Evolutionary conservation across 1,140 invertebrate genomes (phyloP), one percentile per base, ranked within the genome.

Genomic region (Drosophila biarmipes): DNA sequence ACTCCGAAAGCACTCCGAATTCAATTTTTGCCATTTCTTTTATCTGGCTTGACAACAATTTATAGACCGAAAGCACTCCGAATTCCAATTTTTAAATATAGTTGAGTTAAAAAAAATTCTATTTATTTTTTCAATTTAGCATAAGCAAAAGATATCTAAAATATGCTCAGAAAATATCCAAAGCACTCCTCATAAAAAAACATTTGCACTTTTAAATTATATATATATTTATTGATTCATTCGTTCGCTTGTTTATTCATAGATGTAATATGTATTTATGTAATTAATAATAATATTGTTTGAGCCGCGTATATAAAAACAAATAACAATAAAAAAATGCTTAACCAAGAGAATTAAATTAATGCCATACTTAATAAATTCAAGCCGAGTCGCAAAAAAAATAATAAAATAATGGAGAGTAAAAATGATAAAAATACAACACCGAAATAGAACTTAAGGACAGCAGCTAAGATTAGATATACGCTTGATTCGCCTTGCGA

Each of bases 261-360:
- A 54, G 10, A 37, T 77, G 31, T 74, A 74, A 48, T 73, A 52
- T 52, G 64, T 54, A 63, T 68, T 59, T 37, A 53, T 52, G 34
- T 52, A 37, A 37, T 73, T 80, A 73, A 69, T 62, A 58, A 64
- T 79, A 59, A 57, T 85, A 86, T 77, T 85, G 51, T 64, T 82
- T 77, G 81, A 85, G 76, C 73, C 67, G 75, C 77, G 73, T 76
- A 77, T 85, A 85, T 85, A 85, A 85, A 85, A 85, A 85, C 80
- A 85, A 85, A 85, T 85, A 85, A 85, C 80, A 85, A 85, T 86
- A 62, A 75, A 71, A 75, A 75, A 81, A 82, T 68, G 59, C 74
- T 76, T 86, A 85, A 57, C 49, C 69, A 53, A 68, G 45, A 12
- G 40, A 57, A 46, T 57, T 74, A 78, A 73, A 63, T 77, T 38